These are phyloP conservation scores for Meleagris gallopavo DNA, from an alignment of 2,113 vertebrate genomes.

Conservation along the genomic window DNA sequence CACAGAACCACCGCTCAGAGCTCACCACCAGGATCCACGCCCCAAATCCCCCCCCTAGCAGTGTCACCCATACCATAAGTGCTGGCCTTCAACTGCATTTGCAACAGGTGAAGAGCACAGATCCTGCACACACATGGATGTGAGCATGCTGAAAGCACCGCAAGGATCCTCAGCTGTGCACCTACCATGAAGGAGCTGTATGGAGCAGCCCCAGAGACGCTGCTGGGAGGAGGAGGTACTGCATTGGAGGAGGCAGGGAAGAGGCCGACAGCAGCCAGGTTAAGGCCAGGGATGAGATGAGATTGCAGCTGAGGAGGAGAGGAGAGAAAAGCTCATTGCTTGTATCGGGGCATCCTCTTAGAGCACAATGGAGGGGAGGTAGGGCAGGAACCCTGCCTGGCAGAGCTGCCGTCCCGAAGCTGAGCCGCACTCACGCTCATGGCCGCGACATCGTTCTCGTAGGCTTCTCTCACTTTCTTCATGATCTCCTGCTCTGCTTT, in stretches of 20 bases:
- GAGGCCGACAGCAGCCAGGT: constrained; percentile 91
- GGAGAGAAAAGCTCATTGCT: not conserved
- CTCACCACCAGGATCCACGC: not conserved
- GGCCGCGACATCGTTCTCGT: constrained; percentile 95
- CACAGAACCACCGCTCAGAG: not conserved
- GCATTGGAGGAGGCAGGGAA: constrained; percentile 90
- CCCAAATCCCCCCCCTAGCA: too few relatives aligned
- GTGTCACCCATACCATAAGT: accelerated
- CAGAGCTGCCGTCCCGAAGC: too few relatives aligned
- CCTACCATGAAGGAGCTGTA: constrained; percentile 92
- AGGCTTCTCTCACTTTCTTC: constrained; percentile 95
- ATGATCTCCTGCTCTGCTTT: constrained; percentile 92
- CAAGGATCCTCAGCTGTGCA: not conserved
- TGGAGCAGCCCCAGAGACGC: constrained; percentile 81
- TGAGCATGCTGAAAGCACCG: not conserved
- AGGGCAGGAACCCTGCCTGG: not conserved
- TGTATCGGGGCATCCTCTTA: not conserved
- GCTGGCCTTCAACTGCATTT: accelerated
- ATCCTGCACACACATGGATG: not conserved
- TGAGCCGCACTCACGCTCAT: constrained; percentile 88
- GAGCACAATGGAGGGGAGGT: accelerated
- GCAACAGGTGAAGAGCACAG: accelerated
- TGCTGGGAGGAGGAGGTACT: constrained; percentile 86
- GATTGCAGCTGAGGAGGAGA: constrained; percentile 84
- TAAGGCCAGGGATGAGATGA: constrained; percentile 94